Percentiles rank a stretch among this genome's conserved stretches.
phyloP scores from a whole-genome alignment of 2,888 invertebrate species.

The Phorcus lineatus region DNA sequence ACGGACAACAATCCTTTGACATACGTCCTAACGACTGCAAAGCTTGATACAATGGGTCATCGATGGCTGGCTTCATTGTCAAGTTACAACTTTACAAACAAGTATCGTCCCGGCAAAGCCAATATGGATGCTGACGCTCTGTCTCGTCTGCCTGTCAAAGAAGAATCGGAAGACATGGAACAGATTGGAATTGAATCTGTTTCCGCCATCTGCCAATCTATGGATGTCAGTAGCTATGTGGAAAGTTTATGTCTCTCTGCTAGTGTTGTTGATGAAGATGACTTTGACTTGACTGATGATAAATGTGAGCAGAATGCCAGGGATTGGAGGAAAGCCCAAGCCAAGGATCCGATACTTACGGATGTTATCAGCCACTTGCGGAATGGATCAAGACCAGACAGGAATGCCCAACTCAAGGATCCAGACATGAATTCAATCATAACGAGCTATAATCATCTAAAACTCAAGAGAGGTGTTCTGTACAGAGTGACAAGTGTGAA shows the following conservation, averaged over 20 bases:
- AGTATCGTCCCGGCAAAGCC: constrained; percentile 40
- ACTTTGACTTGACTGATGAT: too few relatives aligned
- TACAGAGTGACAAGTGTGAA: constrained; percentile 7
- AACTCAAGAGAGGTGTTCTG: constrained; percentile 17
- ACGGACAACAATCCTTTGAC: too few relatives aligned
- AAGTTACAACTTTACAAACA: constrained; percentile 37
- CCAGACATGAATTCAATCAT: not conserved
- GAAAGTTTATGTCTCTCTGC: not conserved
- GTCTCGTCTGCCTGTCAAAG: constrained; percentile 36
- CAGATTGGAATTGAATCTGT: too few relatives aligned
- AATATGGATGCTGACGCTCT: constrained; percentile 46
- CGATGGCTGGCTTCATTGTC: constrained; percentile 40
- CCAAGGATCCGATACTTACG: constrained; percentile 18
- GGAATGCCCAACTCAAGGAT: not conserved
- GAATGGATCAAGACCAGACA: not conserved
- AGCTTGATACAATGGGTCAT: too few relatives aligned
- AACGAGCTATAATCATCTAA: constrained; percentile 7
- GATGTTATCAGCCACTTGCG: not conserved
- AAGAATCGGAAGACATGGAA: constrained; percentile 21
- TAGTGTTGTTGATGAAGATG: not conserved
- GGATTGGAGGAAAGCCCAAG: constrained; percentile 15
- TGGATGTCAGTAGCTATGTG: not conserved
- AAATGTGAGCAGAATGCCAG: too few relatives aligned
- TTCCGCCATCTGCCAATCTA: too few relatives aligned
- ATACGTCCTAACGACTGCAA: too few relatives aligned